A percentile compares a stretch with the other conserved stretches of the same genome.
Evolutionary conservation across 2,888 invertebrate species (phyloP).

Genomic region (Andrena fulva): DNA sequence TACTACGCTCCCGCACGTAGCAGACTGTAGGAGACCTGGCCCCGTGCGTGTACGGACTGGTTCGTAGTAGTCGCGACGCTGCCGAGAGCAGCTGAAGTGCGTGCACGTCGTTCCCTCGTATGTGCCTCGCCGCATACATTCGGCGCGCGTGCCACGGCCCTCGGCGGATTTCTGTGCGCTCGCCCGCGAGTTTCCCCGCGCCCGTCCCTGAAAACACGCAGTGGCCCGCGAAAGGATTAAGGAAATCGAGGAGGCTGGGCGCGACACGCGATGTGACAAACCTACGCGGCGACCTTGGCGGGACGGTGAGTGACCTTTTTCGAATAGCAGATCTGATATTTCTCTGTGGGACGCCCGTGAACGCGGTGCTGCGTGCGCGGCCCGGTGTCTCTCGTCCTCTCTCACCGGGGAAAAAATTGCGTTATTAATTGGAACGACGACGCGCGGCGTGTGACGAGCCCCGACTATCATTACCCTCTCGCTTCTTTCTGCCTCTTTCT

Average conservation of each 20-base stretch:
- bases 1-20: conserved; percentile 43
- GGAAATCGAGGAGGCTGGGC: conserved; percentile 23
- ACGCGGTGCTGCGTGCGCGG: neutral
- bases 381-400: conserved; percentile 56
- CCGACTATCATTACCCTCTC: neutral
- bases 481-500: neutral
- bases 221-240: conserved; percentile 32
- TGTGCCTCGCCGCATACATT: conserved; percentile 2
- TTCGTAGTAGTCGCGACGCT: conserved; percentile 68
- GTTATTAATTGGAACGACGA: conserved; percentile 61
- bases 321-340: conserved; percentile 51
- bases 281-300: conserved; percentile 73
- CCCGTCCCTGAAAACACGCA: neutral
- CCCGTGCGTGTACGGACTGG: conserved; percentile 51
- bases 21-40: conserved; percentile 21
- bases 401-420: conserved; percentile 78
- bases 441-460: conserved; percentile 46
- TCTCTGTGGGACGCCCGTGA: conserved; percentile 4
- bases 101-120: conserved; percentile 40
- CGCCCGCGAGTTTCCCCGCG: neutral
- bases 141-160: conserved; percentile 6
- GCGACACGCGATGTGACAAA: conserved; percentile 53
- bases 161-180: neutral
- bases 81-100: conserved; percentile 66
- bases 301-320: conserved; percentile 82